Evolutionary conservation across 2,797 vertebrate species (phyloP), one percentile per base, ranked within the genome.

Genomic region (Capromys pilorides): DNA sequence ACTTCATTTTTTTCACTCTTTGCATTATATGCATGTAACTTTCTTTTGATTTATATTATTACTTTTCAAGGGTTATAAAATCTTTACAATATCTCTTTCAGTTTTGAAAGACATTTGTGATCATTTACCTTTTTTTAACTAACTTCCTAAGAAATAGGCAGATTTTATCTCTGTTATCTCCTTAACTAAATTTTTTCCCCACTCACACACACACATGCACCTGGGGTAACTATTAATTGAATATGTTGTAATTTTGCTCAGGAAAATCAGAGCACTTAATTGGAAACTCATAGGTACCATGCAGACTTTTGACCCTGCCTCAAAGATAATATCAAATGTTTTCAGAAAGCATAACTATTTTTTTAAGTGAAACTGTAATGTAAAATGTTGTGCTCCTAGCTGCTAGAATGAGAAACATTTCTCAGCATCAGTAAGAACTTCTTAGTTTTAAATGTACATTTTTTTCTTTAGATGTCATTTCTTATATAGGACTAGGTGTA

Each of bases 301-400:
- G 45, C 11, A 82, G 79, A 82, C 3, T 51, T 93, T 78, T 82
- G 67, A 67, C 21, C 36, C 22, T 66, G n/a, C 49, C 39, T 93
- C 31, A 91, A 91, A 77, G 21, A 73, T 33, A 69, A 31, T 19
- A 26, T 79, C 49, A 57, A 62, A 51, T 80, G 62, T 93, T 28
- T 85, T 62, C 26, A 89, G 84, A 88, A 95, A 95, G 12, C 19
- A 82, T 88, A 62, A 73, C 28, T 62, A 39, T 61, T 83, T 89
- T 92, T 12, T 57, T 81, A 84, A 80, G 51, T 54, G 33, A 94
- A 92, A 59, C 21, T 75, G 22, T 24, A 49, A 33, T 54, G 3
- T 39, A 71, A 18, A 83, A 69, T 61, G 73, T 85, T 71, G 24
- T 28, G 18, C 8, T 94, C 18, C 54, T 31, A 62, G 28, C 67